phyloP scores from a whole-genome alignment of 2,113 vertebrate genomes.

The Equus quagga region DNA sequence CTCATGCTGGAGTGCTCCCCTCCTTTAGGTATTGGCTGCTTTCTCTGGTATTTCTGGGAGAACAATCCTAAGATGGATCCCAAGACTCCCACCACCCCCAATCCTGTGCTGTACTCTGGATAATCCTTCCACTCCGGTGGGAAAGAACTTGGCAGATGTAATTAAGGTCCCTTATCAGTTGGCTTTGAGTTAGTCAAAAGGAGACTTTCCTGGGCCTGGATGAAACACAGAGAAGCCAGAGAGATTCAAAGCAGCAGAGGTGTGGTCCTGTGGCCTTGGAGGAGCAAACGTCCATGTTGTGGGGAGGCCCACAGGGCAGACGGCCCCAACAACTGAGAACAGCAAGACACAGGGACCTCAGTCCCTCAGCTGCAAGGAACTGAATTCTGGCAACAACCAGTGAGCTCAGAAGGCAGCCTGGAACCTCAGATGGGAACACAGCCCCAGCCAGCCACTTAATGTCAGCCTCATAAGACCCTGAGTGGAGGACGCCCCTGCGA shows the following conservation, averaged over 20 bases:
- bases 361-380: not conserved
- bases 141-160: not conserved
- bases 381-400: not conserved
- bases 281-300: accelerated
- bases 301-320: accelerated
- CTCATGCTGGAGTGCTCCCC: accelerated
- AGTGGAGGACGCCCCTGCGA: not conserved
- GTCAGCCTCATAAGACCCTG: accelerated
- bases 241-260: accelerated
- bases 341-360: not conserved
- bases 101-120: not conserved
- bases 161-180: too few species aligned
- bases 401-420: too few species aligned
- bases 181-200: too few species aligned
- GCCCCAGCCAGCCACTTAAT: accelerated
- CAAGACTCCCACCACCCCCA: too few species aligned
- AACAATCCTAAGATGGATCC: not conserved
- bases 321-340: not conserved
- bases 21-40: not conserved
- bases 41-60: not conserved
- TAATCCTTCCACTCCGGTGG: not conserved
- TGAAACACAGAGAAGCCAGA: not conserved
- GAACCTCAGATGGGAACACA: not conserved
- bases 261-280: not conserved
- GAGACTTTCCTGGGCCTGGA: not conserved